Percentiles rank a stretch among this genome's conserved stretches.
These are phyloP conservation scores for Dugesia japonica DNA, from an alignment of 2,888 invertebrate genomes.

Conservation along the genomic window DNA sequence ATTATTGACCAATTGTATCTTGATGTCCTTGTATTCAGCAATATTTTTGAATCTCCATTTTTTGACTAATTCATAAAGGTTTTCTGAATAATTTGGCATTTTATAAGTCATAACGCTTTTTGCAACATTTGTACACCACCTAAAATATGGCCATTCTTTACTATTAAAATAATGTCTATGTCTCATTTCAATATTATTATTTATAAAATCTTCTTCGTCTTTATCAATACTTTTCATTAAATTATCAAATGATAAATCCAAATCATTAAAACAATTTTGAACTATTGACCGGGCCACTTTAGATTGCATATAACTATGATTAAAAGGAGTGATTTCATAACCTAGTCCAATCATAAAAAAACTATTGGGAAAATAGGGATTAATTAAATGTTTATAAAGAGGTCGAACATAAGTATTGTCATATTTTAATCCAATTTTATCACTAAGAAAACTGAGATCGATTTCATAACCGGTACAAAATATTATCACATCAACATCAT, in stretches of 20 bases:
- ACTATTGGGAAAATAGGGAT: background rate
- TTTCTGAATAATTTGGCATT: background rate
- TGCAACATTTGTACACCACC: background rate
- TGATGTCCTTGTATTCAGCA: background rate
- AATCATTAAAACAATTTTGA: background rate
- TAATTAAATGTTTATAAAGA: slow-evolving; percentile 7
- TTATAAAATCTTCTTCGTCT: background rate
- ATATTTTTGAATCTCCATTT: background rate
- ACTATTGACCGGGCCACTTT: background rate
- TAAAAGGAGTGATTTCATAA: background rate
- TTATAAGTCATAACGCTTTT: background rate
- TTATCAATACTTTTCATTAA: background rate
- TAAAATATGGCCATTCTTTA: background rate
- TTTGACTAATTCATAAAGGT: background rate
- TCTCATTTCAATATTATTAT: background rate
- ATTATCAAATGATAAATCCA: background rate
- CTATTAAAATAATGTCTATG: slow-evolving; percentile 1
- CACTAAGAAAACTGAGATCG: background rate
- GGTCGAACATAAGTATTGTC: background rate
- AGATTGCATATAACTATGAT: background rate
- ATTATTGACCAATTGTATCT: background rate
- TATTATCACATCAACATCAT: background rate
- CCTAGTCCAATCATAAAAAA: background rate
- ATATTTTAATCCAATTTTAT: background rate
- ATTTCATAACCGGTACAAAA: slow-evolving; percentile 1